These are phyloP conservation scores for Urocynchramus pylzowi DNA, from an alignment of 2,113 vertebrate species.

Conservation along the genomic window DNA sequence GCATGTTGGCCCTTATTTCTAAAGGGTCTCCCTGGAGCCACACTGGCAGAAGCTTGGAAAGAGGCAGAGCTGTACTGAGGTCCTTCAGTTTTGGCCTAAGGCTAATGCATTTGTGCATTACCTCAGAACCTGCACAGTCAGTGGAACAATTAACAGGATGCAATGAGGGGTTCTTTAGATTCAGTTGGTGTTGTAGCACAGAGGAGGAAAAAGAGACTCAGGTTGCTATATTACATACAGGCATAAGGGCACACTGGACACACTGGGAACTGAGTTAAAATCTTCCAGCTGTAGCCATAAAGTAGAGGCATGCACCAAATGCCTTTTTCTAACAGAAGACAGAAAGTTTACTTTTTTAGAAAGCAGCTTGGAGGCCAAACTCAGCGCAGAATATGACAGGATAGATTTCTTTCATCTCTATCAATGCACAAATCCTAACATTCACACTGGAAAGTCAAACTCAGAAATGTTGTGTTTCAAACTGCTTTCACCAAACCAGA, in stretches of 20 bases:
- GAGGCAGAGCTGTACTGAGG: neutral
- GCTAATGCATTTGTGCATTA: rapidly evolving
- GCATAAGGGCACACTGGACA: neutral
- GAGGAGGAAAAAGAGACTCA: neutral
- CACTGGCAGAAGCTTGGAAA: neutral
- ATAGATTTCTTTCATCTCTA: neutral
- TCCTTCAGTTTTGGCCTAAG: neutral
- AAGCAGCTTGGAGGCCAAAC: neutral
- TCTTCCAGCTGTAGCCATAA: neutral
- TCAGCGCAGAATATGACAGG: neutral
- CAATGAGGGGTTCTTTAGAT: neutral
- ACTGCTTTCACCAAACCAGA: neutral
- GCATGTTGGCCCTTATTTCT: neutral
- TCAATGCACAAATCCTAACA: neutral
- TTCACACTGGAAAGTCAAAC: neutral
- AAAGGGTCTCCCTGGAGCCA: neutral
- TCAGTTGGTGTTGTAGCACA: neutral
- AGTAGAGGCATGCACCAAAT: neutral
- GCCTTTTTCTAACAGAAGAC: neutral
- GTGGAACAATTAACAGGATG: neutral
- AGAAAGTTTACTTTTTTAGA: neutral
- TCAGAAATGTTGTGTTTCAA: neutral
- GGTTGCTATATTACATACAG: neutral
- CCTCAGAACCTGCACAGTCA: neutral
- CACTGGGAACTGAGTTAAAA: neutral